Conservation (phyloP, 2,797 vertebrate genomes). For the Syndactyla subalaris region DNA sequence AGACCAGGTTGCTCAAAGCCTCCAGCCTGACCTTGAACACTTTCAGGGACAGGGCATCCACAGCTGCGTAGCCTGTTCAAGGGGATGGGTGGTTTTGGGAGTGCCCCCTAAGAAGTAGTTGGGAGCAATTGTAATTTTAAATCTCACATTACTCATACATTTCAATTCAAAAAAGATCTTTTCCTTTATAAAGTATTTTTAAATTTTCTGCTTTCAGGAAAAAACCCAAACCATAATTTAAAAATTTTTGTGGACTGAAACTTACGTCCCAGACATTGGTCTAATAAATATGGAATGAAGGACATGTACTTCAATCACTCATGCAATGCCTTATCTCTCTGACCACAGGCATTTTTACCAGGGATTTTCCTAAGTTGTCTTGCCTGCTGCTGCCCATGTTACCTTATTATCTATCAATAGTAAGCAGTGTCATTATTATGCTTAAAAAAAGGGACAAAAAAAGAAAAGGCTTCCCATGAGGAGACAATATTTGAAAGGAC, state of each 20-base stretch:
- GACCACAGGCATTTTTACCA: neutral
- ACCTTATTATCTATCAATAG: neutral
- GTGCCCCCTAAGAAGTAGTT: neutral
- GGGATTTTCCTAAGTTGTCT: neutral
- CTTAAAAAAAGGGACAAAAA: neutral
- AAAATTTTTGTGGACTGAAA: neutral
- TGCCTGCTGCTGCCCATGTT: neutral
- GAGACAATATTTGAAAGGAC: neutral
- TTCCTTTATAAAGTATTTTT: neutral
- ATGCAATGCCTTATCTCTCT: neutral
- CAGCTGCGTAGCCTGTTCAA: neutral
- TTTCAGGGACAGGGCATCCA: neutral
- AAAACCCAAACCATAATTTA: neutral
- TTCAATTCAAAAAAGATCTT: neutral
- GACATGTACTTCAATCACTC: neutral
- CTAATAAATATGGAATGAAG: neutral
- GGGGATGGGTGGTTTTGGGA: neutral
- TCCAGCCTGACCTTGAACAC: neutral
- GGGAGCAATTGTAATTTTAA: neutral
- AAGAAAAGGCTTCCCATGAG: neutral
- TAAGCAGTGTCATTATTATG: neutral
- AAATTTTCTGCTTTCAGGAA: neutral
- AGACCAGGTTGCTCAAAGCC: neutral
- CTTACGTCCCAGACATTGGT: neutral
- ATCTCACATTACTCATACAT: neutral